Evolutionary conservation across 2,797 vertebrate species (phyloP).

Genomic region (Pangasius sanitwongsei): DNA sequence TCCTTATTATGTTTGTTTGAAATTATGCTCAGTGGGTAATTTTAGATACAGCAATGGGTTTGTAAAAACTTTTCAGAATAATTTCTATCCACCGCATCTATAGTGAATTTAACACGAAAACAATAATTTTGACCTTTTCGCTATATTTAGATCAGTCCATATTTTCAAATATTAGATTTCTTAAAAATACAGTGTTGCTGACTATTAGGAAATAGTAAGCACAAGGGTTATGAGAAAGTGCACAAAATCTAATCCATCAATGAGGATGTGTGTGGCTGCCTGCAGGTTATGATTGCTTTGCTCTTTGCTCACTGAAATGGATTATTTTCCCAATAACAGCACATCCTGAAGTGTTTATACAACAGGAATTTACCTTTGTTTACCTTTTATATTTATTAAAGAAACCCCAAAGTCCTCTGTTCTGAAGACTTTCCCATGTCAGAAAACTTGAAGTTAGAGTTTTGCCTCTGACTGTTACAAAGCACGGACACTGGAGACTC

Average conservation of each 20-base stretch:
- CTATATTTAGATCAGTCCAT: background rate
- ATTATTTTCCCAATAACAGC: constrained; percentile 18
- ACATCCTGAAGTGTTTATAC: background rate
- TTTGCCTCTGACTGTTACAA: background rate
- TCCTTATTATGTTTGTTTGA: background rate
- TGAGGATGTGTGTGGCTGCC: background rate
- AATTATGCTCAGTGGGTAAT: background rate
- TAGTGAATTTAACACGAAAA: background rate
- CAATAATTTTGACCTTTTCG: background rate
- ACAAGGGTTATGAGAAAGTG: background rate
- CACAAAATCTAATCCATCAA: background rate
- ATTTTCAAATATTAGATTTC: background rate
- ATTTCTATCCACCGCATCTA: background rate
- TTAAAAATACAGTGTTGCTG: background rate
- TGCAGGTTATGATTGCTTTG: background rate
- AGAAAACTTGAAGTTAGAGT: background rate
- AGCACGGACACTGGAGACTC: background rate
- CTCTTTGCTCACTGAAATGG: background rate
- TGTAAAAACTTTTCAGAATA: background rate
- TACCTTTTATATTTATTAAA: background rate
- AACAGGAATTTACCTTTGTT: background rate
- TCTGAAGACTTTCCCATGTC: background rate
- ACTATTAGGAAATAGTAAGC: background rate
- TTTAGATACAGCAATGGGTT: background rate
- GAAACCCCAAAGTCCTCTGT: background rate